Base-by-base conservation (phyloP, 2,888 invertebrate species). In the Euzophera pinguis region DNA sequence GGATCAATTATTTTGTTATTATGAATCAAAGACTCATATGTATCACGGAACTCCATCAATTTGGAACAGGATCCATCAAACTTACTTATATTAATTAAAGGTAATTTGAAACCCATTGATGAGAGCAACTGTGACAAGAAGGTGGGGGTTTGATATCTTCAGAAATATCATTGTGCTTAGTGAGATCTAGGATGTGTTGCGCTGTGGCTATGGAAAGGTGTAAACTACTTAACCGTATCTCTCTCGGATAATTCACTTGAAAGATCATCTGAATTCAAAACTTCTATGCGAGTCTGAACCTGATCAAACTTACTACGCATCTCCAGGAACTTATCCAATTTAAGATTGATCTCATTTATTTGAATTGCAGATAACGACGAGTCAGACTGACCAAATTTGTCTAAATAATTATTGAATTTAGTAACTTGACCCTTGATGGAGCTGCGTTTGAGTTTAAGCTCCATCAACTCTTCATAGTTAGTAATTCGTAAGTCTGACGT, bases 11-110 rank as follows among this genome's bases (percentile, higher is more conserved):
- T 1, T 9, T 52, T 45, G 14, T 52, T 57, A 1, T 53, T 38
- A 17, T 64, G 59, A n/a, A 64, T 55, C 1, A 64, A 27, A 1
- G 57, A 57, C 1, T 16, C 10, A 56, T 57, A 64, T 0, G 58
- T 59, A 12, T 64, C 60, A 4, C 50, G 41, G 45, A 62, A 66
- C 42, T 66, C 63, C 0, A 66, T 45, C 64, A 63, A 62, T 10
- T 51, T 49, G 35, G 38, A 56, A 27, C 53, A 63, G 1, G 55
- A 17, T 6, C 64, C 66, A 38, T 60, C 55, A 53, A 63, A 64
- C 2, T 55, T 61, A 12, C 57, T 47, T 8, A 65, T 56, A 42
- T 59, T 35, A 10, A 61, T 53, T n/a, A 27, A 9, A 1, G 42
- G 42, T 4, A 42, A 12, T 10, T 42, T 42, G 1, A 42, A 22